These are phyloP conservation scores for Drosophila nasuta DNA, from an alignment of 1,140 invertebrate species.

Conservation along the genomic window DNA sequence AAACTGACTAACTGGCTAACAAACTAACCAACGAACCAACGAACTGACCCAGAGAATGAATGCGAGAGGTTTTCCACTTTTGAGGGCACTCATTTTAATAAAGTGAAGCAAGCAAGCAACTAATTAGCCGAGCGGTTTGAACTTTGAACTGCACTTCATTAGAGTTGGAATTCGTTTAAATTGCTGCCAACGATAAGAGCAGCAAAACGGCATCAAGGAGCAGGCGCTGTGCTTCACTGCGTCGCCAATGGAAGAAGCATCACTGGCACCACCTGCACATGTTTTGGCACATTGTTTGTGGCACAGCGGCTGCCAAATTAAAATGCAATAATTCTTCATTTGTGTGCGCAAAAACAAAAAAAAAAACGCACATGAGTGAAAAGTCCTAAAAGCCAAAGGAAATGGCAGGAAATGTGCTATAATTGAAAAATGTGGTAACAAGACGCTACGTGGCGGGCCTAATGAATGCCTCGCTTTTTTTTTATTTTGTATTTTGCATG, in stretches of 20 bases:
- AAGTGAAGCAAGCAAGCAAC: constrained; percentile 47
- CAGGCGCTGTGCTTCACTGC: no score
- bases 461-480: constrained; percentile 76
- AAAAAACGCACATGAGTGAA: constrained; percentile 30
- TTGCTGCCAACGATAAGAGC: constrained; percentile 43
- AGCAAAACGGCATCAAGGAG: constrained; percentile 22
- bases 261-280: constrained; percentile 56
- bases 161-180: constrained; percentile 56
- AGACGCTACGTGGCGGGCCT: constrained; percentile 75
- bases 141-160: constrained; percentile 76
- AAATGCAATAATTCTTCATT: constrained; percentile 84
- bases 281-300: constrained; percentile 49
- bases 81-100: constrained; percentile 69
- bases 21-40: not conserved
- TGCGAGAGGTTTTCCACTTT: constrained; percentile 15
- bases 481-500: constrained; percentile 32
- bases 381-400: constrained; percentile 27
- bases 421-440: constrained; percentile 84
- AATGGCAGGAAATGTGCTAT: constrained; percentile 74
- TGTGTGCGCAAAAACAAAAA: constrained; percentile 26
- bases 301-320: constrained; percentile 69
- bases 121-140: constrained; percentile 73
- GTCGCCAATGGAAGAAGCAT: constrained; percentile 27
- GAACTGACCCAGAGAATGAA: not conserved
- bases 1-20: constrained; percentile 23